Base-by-base conservation (phyloP, 2,113 vertebrate genomes). In the Crotalus tigris region DNA sequence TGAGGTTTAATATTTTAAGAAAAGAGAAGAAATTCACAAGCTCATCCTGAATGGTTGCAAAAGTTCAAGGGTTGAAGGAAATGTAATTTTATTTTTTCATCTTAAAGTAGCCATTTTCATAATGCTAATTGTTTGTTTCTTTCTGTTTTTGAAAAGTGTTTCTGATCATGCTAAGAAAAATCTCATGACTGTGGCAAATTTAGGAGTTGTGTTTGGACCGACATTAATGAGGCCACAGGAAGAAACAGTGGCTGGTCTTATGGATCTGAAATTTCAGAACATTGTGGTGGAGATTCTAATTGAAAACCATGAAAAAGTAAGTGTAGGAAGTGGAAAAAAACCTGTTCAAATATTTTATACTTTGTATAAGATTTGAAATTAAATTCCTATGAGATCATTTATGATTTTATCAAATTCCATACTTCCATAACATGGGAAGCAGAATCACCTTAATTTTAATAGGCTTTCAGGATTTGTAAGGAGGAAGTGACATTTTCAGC, bases 181-280 rank as follows among this genome's bases (percentile, higher is more conserved):
- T 97, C 97, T 99, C 94, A 99, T 99, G 99, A 99, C 99, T 0
- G 98, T 99, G 93, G 99, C 99, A 44, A 99, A 99, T 95, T 97
- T 99, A 95, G 99, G 99, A 23, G 99, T 99, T 90, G 99, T 99
- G 91, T 99, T 99, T 92, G 99, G 99, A 93, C 99, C 99, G 91
- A 99, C 99, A 0, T 97, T 99, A 95, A 99, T 99, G 99, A 98
- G 99, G 95, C 98, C 99, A 0, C 98, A 99, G 96, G 99, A 99
- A 95, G 99, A 99, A 94, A 99, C 99, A 0, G 99, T 99, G 12
- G 99, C 99, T 19, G 99, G 98, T 97, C 99, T 99, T 95, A 99
- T 99, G 99, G 99, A 99, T 95, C 97, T 99, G 53, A 99, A 99
- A 96, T 99, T 99, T 96, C 99, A 99, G 97, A 99, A 99, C 96